These are phyloP conservation scores for Eurois occulta DNA, from an alignment of 2,888 invertebrate genomes.

Conservation along the genomic window DNA sequence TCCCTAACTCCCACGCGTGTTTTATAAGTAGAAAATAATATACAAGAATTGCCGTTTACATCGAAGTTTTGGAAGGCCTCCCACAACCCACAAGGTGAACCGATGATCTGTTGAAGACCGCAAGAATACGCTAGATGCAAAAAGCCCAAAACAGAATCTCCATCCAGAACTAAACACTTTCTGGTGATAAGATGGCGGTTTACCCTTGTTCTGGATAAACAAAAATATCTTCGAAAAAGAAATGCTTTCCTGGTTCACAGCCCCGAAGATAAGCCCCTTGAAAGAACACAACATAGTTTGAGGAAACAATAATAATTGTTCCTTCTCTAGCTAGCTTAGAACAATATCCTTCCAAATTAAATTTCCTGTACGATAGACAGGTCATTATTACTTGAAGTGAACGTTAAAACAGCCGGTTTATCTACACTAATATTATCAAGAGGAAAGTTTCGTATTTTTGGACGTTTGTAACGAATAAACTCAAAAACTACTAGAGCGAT, in stretches of 20 bases:
- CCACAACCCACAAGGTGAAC: neutral
- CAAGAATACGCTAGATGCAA: neutral
- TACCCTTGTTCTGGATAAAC: neutral
- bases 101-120: neutral
- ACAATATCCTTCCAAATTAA: constrained; percentile 39
- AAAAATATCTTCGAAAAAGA: neutral
- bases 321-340: constrained; percentile 1
- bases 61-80: neutral
- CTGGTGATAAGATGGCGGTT: neutral
- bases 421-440: no score
- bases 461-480: no score
- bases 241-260: neutral
- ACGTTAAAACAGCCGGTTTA: constrained; percentile 31
- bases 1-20: neutral
- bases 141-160: neutral
- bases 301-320: constrained; percentile 34
- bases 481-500: no score
- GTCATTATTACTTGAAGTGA: constrained; percentile 56
- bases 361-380: constrained; percentile 44
- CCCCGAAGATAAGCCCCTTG: neutral
- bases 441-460: no score
- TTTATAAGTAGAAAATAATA: neutral
- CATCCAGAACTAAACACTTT: neutral
- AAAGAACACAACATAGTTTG: constrained; percentile 9
- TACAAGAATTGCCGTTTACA: neutral